These are phyloP conservation scores for Muscidifurax raptorellus DNA, from an alignment of 1,140 invertebrate genomes.

Conservation along the genomic window DNA sequence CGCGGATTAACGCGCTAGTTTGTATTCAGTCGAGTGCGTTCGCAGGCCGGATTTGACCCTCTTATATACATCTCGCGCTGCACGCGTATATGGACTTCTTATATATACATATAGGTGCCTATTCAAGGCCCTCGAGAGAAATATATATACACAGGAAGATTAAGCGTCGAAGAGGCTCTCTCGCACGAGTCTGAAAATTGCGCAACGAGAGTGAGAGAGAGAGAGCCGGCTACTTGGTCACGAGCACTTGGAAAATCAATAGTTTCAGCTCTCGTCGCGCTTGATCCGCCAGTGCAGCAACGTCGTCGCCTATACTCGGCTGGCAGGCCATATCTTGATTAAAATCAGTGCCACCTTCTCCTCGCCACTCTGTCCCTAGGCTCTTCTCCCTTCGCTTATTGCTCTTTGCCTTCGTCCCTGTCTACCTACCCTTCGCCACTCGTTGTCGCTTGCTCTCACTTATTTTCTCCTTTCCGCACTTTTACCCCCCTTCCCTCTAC, in stretches of 20 bases:
- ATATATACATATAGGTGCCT: no score
- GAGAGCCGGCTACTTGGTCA: constrained; percentile 62
- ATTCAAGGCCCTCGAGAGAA: no score
- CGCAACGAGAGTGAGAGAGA: constrained; percentile 55
- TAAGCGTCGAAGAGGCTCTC: no score
- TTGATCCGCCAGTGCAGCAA: constrained; percentile 64
- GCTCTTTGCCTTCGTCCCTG: neutral
- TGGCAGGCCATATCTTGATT: constrained; percentile 75
- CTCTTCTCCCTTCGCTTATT: constrained; percentile 11
- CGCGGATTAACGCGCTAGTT: constrained; percentile 28
- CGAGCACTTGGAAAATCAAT: constrained; percentile 74
- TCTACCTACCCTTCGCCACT: neutral
- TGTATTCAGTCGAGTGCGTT: neutral
- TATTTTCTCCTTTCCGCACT: constrained; percentile 57
- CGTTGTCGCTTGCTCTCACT: neutral
- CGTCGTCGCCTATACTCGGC: constrained; percentile 53
- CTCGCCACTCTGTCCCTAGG: constrained; percentile 51
- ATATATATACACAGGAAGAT: no score
- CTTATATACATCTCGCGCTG: neutral
- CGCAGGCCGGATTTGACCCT: neutral
- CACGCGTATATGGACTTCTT: no score
- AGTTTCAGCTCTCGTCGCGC: constrained; percentile 62
- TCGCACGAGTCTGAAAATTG: constrained; percentile 58
- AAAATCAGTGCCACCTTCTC: constrained; percentile 72
- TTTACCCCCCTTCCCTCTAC: constrained; percentile 44